These are phyloP conservation scores for Anastatus disparis DNA, from an alignment of 1,140 invertebrate species.

Conservation along the genomic window DNA sequence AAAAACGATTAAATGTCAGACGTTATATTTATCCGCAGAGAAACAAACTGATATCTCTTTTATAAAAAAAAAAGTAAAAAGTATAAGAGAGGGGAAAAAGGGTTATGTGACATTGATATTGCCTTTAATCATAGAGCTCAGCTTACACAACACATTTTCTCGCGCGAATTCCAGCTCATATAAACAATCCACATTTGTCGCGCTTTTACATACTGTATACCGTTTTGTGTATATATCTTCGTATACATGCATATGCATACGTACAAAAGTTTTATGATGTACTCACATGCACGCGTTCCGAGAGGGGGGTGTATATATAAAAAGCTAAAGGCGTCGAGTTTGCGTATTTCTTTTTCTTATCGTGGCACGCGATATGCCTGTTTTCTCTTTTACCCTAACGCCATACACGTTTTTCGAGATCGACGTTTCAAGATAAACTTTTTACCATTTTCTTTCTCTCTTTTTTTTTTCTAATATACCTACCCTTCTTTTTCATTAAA, in stretches of 20 bases:
- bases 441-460: no score
- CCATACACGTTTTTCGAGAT: no score
- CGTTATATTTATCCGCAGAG: no score
- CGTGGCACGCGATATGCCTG: not conserved
- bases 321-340: not conserved
- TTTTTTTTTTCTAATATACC: no score
- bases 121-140: not conserved
- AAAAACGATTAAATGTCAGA: no score
- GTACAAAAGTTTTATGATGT: no score
- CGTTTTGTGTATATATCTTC: not conserved
- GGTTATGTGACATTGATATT: constrained; percentile 1
- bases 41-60: not conserved
- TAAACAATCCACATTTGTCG: not conserved
- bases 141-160: no score
- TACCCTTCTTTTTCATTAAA: not conserved
- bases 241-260: not conserved
- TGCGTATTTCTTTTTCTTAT: not conserved
- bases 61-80: not conserved
- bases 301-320: not conserved
- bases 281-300: not conserved
- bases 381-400: no score
- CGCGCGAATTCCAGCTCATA: not conserved
- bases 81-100: no score
- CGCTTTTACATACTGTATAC: not conserved
- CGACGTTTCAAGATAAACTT: no score